Conservation (phyloP, 2,113 vertebrate genomes). For the Elachura formosa region DNA sequence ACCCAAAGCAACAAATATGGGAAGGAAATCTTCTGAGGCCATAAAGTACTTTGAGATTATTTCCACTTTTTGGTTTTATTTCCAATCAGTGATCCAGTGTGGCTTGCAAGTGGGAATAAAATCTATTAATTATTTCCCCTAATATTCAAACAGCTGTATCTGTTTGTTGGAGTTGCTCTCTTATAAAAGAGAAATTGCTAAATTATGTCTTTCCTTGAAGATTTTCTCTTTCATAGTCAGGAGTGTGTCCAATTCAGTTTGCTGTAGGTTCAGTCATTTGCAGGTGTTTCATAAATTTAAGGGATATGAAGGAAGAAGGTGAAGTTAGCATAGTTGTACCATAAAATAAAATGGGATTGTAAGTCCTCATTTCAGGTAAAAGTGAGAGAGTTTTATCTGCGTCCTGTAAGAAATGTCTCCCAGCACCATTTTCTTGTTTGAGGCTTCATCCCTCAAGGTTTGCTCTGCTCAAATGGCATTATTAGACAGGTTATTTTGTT, state of each 20-base stretch:
- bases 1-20: slow-evolving; percentile 66
- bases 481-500: slow-evolving; percentile 12
- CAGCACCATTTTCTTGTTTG: neutral
- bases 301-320: neutral
- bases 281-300: neutral
- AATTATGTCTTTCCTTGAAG: neutral
- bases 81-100: slow-evolving; percentile 48
- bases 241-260: neutral
- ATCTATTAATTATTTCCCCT: slow-evolving; percentile 17
- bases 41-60: slow-evolving; percentile 43
- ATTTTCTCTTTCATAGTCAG: neutral
- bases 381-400: neutral
- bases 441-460: neutral
- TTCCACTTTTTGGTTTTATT: slow-evolving; percentile 64
- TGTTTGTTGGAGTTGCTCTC: neutral
- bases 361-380: neutral
- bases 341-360: neutral
- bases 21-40: slow-evolving; percentile 30
- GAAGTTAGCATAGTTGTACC: neutral
- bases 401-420: neutral
- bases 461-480: neutral
- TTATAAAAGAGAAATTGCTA: neutral
- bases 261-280: neutral
- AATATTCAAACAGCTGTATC: neutral
- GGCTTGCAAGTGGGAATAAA: slow-evolving; percentile 50